Evolutionary conservation across 2,113 vertebrate species (phyloP).

Genomic region (Salvator merianae): DNA sequence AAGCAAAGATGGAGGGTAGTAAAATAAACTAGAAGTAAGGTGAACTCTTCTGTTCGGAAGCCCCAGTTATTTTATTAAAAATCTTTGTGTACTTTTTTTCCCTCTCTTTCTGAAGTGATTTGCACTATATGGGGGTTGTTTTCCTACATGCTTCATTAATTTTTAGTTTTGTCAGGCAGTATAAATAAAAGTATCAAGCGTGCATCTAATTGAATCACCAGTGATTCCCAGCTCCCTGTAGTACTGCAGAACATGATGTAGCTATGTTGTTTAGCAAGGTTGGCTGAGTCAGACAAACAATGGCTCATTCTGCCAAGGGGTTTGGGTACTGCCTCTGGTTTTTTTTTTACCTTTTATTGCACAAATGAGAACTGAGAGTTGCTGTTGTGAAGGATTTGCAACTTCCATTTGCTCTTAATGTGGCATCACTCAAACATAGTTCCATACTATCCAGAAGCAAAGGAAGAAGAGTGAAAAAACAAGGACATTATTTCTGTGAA

Average conservation of each 20-base stretch:
- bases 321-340: conserved; percentile 47
- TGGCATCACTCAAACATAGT: conserved; percentile 8
- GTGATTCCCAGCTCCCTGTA: conserved; percentile 62
- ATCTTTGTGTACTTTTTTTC: conserved; percentile 46
- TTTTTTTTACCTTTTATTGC: conserved; percentile 29
- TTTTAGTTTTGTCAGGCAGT: conserved; percentile 72
- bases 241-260: conserved; percentile 53
- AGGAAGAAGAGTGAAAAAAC: neutral
- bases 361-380: conserved; percentile 28
- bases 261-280: conserved; percentile 42
- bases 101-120: conserved; percentile 65
- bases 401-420: conserved; percentile 6
- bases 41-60: conserved; percentile 49
- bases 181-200: conserved; percentile 69
- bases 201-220: conserved; percentile 74
- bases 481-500: neutral
- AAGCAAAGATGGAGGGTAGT: neutral
- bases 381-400: conserved; percentile 28
- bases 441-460: neutral
- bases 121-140: conserved; percentile 69
- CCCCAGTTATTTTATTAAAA: conserved; percentile 50
- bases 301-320: conserved; percentile 26
- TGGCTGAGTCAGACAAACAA: conserved; percentile 58
- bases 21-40: conserved; percentile 32
- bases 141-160: conserved; percentile 76